Base-by-base conservation (phyloP, 2,888 invertebrate species). In the Caenorhabditis sp. region DNA sequence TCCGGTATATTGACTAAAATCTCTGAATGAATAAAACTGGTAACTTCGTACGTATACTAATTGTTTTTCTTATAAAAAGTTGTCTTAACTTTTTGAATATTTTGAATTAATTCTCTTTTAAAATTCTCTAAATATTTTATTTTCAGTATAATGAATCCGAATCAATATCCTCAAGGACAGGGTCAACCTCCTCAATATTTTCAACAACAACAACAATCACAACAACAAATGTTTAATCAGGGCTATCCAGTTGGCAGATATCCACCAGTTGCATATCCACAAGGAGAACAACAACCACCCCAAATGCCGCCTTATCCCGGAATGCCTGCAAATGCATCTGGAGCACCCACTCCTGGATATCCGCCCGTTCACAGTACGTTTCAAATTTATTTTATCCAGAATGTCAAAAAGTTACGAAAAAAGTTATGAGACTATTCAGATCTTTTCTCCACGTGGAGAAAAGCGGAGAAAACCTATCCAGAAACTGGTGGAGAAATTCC, bases 91-190 rank as follows among this genome's bases (percentile, higher is more conserved):
- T 53, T 5, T 21, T 53, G 6, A 5, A 53, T 23, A 23, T 53
- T 21, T 6, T 23, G 10, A 23, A 53, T 23, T 23, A 21, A 5
- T 53, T 23, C 2, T 10, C 23, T 53, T 53, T 53, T 53, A 53
- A 53, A 53, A 5, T 37, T 53, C 49, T 31, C 36, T 1, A 70
- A 62, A 59, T 57, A 60, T 23, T 24, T 23, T 43, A n/a, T 24
- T 1, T 58, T 58, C 17, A 26, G 19, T 19, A 68, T 31, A 6
- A 31, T 68, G 68, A 59, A 69, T 51, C 69, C 63, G n/a, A 69
- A 69, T 51, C 69, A 69, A 50, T 62, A 51, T 24, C 63, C 64
- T 37, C 69, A 63, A 36, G 59, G 50, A 24, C 68, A 59, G 19
- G 19, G 19, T 27, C 19, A 3, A 58, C 60, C 60, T 12, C 62